phyloP scores from a whole-genome alignment of 2,797 vertebrate species.

The Geotrypetes seraphini region DNA sequence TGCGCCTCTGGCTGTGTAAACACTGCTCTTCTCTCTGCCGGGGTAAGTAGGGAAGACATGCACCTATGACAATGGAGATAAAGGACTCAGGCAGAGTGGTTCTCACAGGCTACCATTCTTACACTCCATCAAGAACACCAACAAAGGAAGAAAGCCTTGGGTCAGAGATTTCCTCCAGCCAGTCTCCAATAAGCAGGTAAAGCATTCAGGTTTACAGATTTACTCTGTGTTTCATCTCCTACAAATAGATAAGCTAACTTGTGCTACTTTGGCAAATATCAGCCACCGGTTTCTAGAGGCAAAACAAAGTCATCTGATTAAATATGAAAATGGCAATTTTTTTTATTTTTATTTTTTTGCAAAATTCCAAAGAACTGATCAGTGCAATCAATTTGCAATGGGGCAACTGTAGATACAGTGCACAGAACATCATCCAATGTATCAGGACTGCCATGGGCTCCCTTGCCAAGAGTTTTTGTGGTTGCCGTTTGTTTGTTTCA shows the following conservation, averaged over 20 bases:
- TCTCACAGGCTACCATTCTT: slow-evolving; percentile 72
- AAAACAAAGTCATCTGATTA: neutral
- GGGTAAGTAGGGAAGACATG: slow-evolving; percentile 25
- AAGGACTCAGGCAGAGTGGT: slow-evolving; percentile 73
- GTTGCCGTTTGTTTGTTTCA: too few relatives aligned
- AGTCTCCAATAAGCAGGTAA: slow-evolving; percentile 57
- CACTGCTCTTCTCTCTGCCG: slow-evolving; percentile 12
- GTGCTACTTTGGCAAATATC: neutral
- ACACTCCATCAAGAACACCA: slow-evolving; percentile 48
- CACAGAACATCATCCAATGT: too few relatives aligned
- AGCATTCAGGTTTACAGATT: neutral
- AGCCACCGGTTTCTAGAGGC: neutral
- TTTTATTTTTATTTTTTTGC: too few relatives aligned
- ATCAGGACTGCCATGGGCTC: too few relatives aligned
- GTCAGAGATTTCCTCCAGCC: slow-evolving; percentile 40
- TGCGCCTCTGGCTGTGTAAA: neutral
- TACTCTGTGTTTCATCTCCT: too few relatives aligned
- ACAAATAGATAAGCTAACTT: too few relatives aligned
- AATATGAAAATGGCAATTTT: too few relatives aligned
- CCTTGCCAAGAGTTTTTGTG: too few relatives aligned
- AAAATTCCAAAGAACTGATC: too few relatives aligned
- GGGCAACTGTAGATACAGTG: too few relatives aligned
- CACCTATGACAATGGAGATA: slow-evolving; percentile 54
- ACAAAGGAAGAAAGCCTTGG: slow-evolving; percentile 47
- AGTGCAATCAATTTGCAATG: too few relatives aligned